Evolutionary conservation across 2,113 vertebrate species (phyloP).

Genomic region (Cebus imitator): DNA sequence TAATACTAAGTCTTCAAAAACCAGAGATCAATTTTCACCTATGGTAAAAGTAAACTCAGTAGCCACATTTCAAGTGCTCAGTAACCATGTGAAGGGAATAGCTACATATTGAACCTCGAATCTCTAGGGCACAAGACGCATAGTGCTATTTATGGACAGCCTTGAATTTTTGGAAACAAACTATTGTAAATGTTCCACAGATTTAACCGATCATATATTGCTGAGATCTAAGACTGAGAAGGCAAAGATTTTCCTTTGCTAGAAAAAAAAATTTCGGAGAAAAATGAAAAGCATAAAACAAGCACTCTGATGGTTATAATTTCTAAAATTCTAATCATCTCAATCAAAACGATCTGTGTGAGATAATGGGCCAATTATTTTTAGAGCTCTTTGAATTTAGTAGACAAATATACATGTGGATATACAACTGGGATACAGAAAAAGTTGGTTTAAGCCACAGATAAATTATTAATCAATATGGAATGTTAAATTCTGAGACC

Average conservation of each 20-base stretch:
- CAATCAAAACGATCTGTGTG: not conserved
- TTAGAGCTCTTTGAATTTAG: slow-evolving; percentile 47
- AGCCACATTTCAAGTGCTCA: not conserved
- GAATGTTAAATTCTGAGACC: slow-evolving; percentile 79
- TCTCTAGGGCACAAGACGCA: not conserved
- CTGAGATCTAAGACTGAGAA: not conserved
- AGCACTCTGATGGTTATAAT: not conserved
- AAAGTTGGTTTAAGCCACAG: slow-evolving; percentile 38
- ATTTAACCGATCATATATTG: not conserved
- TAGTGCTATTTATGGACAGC: not conserved
- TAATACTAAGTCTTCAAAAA: not conserved
- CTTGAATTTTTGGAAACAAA: not conserved
- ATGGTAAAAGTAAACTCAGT: not conserved
- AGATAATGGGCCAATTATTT: slow-evolving; percentile 33
- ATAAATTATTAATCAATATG: slow-evolving; percentile 68
- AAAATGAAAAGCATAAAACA: not conserved
- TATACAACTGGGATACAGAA: not conserved
- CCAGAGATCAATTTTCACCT: not conserved
- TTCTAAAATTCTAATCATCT: slow-evolving; percentile 21
- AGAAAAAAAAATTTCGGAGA: not conserved
- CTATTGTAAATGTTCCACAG: not conserved
- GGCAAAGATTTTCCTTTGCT: not conserved
- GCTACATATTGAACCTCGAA: not conserved
- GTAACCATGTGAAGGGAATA: not conserved
- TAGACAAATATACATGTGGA: not conserved